Conservation (phyloP, 2,113 vertebrate species). For the Pardalotus punctatus region DNA sequence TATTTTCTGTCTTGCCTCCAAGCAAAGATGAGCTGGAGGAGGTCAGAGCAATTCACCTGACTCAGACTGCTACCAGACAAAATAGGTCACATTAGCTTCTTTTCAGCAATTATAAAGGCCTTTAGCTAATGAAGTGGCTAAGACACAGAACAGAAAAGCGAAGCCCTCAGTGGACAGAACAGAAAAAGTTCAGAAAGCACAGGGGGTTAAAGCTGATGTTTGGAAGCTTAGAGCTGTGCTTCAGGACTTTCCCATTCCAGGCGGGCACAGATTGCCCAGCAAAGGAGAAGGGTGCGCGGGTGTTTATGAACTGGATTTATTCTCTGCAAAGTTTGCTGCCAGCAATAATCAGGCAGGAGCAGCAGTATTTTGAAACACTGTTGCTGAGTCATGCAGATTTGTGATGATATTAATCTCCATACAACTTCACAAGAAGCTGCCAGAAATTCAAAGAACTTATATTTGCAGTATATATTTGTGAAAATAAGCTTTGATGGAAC, state of each 20-base stretch:
- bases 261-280: background rate
- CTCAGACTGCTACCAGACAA: background rate
- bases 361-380: conserved; percentile 21
- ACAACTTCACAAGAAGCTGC: background rate
- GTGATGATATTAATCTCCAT: background rate
- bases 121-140: background rate
- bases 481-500: background rate
- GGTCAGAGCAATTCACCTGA: background rate
- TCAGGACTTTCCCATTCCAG: background rate
- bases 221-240: background rate
- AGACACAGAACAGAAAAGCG: background rate
- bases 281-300: background rate
- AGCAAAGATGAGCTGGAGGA: background rate
- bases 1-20: background rate
- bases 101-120: background rate
- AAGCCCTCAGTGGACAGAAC: background rate
- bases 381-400: background rate
- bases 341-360: background rate
- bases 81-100: background rate
- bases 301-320: conserved; percentile 5
- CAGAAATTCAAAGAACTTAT: background rate
- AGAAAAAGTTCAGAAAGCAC: background rate
- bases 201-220: background rate
- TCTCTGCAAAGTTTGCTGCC: background rate
- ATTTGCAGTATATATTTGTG: background rate